Conservation (phyloP, 2,113 vertebrate species). For the Anarhynchus alexandrinus region DNA sequence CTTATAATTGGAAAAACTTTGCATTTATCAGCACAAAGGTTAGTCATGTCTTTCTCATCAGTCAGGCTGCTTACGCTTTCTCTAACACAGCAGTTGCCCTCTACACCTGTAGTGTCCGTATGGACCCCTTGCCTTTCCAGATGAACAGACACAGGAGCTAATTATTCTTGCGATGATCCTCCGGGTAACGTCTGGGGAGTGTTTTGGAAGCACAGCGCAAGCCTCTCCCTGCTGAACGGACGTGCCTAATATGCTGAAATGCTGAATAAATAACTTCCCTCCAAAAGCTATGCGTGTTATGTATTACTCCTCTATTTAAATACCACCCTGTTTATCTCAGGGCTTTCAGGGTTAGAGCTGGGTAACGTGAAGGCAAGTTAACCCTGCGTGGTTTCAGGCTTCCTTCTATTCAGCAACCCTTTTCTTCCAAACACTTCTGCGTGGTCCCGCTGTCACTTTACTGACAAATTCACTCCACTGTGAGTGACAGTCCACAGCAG, state of each 20-base stretch:
- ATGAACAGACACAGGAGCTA: conserved; percentile 19
- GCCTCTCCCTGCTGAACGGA: background rate
- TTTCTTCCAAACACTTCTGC: background rate
- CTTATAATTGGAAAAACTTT: background rate
- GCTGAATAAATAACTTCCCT: background rate
- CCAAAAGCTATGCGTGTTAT: background rate
- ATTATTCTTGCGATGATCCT: background rate
- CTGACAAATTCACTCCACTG: background rate
- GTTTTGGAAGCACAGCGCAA: background rate
- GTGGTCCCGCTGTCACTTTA: background rate
- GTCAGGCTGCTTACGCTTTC: background rate
- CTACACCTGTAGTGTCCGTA: conserved; percentile 28
- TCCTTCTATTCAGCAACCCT: background rate
- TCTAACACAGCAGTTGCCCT: conserved; percentile 14
- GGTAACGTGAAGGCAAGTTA: background rate
- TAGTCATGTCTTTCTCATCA: background rate
- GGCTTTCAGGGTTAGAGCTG: background rate
- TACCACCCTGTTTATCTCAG: background rate
- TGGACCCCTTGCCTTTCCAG: conserved; percentile 15
- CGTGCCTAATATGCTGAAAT: background rate
- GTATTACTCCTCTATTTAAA: background rate
- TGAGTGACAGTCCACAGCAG: background rate
- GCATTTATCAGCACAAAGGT: background rate
- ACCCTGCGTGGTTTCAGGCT: background rate
- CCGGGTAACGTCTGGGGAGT: background rate